phyloP scores from a whole-genome alignment of 2,888 invertebrate genomes.

The Drosophila paranaensis region DNA sequence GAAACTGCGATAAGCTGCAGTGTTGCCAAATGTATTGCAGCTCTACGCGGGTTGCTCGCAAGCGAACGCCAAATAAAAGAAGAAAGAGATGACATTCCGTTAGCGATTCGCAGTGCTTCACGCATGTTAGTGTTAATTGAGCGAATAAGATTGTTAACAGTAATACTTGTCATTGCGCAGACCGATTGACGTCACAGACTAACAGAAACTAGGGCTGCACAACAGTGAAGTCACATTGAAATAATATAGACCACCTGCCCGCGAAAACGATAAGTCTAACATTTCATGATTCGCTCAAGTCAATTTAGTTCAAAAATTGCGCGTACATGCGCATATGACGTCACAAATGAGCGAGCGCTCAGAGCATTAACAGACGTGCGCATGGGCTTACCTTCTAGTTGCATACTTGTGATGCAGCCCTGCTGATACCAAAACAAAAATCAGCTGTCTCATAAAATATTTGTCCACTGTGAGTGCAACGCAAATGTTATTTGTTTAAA shows the following conservation, averaged over 20 bases:
- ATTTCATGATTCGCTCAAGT: neutral
- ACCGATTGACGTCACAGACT: slow-evolving; percentile 5
- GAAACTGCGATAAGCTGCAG: slow-evolving; percentile 39
- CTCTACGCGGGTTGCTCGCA: neutral
- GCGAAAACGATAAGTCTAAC: neutral
- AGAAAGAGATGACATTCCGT: neutral
- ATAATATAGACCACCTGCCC: neutral
- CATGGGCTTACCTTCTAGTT: slow-evolving; percentile 17
- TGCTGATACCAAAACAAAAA: slow-evolving; percentile 48
- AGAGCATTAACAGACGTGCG: slow-evolving; percentile 7
- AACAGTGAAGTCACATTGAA: too few relatives aligned
- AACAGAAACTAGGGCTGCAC: slow-evolving; percentile 3
- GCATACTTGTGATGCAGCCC: slow-evolving; percentile 33
- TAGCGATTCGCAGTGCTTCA: neutral
- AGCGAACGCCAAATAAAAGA: neutral
- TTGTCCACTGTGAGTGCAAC: slow-evolving; percentile 16
- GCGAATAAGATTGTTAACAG: neutral
- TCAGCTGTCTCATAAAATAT: slow-evolving; percentile 37
- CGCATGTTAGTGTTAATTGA: neutral
- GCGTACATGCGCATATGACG: slow-evolving; percentile 8
- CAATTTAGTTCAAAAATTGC: neutral
- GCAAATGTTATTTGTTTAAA: slow-evolving; percentile 14
- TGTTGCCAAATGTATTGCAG: slow-evolving; percentile 32
- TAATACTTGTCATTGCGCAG: slow-evolving; percentile 13
- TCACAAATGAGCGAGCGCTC: neutral